Evolutionary conservation across 1,140 invertebrate genomes (phyloP), one percentile per base, ranked within the genome.

Genomic region (Trigoniulus corallinus): DNA sequence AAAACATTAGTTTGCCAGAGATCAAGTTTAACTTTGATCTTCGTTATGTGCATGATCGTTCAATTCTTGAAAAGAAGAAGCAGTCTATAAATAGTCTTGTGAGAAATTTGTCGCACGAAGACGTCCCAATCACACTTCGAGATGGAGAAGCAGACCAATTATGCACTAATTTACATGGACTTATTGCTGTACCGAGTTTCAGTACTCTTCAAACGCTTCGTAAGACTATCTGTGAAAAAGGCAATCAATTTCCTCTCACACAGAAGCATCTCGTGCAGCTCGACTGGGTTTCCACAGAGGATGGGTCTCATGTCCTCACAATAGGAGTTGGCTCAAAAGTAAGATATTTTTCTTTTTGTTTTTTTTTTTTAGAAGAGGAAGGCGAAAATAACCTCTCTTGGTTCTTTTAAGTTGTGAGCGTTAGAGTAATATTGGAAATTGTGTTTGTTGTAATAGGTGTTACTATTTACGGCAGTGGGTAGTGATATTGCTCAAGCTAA

Each of bases 201-300:
- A 89, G 87, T 59, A 94, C 89, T 0, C 66, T 95, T 1, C 87
- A 92, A 56, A 89, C 86, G 1, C 66, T 94, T 24, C 73, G 84
- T 34, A 85, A 83, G 62, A 87, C 83, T 24, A 92, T 92, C 3
- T 83, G 84, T 52, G 88, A 93, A 63, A 85, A 88, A 61, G 85
- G 85, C 0, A 89, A 89, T 61, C 88, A 86, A 0, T 89, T 84
- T 60, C 83, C 84, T 0, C 60, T 89, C 1, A 87, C 84, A 24
- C 72, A 72, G 56, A 72, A 72, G 57, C 72, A 72, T 48, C 57
- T 72, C 20, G 88, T 98, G 1, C 89, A 95, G 62, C 66, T 99
- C 26, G 95, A 98, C 69, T 99, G 95, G 95, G 93, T 97, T 2
- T 96, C 93, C 0, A 94, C 94, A 56, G 94, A 98, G 64, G 94